Evolutionary conservation across 2,113 vertebrate genomes (phyloP).

Genomic region (Bubalus kerabau): DNA sequence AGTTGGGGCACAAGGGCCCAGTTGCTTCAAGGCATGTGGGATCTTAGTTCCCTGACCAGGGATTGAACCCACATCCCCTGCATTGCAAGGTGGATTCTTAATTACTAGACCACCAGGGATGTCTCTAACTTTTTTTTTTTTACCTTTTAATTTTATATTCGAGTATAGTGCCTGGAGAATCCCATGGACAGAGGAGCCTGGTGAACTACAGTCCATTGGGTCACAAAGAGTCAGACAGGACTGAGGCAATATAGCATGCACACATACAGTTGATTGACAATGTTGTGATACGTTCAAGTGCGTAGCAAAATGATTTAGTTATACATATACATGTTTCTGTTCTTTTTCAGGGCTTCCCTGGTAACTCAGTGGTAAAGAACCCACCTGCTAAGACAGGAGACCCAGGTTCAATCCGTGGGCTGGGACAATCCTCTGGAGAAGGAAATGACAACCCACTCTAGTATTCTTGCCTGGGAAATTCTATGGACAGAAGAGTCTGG

Average conservation of each 20-base stretch:
- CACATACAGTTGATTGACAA: neutral
- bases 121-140: neutral
- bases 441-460: neutral
- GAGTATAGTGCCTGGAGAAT: neutral
- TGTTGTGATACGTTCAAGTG: neutral
- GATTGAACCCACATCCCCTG: neutral
- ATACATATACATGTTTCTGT: neutral
- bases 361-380: neutral
- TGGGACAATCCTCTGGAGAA: neutral
- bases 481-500: neutral
- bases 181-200: neutral
- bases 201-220: neutral
- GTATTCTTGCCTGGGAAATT: neutral
- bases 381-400: neutral
- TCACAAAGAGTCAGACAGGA: neutral
- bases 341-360: neutral
- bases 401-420: neutral
- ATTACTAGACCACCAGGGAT: neutral
- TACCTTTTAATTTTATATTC: neutral
- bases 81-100: neutral
- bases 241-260: neutral
- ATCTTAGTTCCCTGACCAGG: neutral
- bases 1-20: neutral
- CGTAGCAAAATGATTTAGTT: neutral
- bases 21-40: neutral